Percentiles rank a stretch among this genome's conserved stretches.
phyloP scores from a whole-genome alignment of 2,113 vertebrate species.

The Daphoenositta chrysoptera region DNA sequence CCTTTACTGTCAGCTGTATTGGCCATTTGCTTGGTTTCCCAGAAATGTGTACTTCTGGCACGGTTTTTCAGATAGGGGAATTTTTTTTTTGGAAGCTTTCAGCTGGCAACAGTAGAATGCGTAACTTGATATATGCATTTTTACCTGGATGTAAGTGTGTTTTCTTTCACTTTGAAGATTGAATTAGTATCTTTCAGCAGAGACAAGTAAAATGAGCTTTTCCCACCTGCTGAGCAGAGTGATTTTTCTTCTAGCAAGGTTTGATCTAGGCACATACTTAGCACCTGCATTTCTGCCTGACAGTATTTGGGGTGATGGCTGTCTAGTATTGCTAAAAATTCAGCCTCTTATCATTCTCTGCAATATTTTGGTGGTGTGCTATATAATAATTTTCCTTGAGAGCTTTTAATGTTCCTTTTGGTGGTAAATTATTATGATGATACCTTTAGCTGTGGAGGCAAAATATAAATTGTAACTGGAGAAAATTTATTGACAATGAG shows the following conservation, averaged over 20 bases:
- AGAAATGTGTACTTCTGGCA: slow-evolving; percentile 62
- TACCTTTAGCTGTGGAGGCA: neutral
- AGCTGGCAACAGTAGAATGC: neutral
- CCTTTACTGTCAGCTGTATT: slow-evolving; percentile 55
- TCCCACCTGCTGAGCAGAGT: neutral
- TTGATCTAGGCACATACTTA: neutral
- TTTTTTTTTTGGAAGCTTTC: slow-evolving; percentile 50
- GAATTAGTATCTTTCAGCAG: neutral
- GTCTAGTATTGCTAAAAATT: neutral
- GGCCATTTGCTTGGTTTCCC: slow-evolving; percentile 61
- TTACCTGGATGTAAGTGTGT: neutral
- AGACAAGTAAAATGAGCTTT: neutral
- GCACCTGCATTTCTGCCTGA: neutral
- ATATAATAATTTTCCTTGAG: neutral
- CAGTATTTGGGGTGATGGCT: neutral
- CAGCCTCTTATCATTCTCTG: neutral
- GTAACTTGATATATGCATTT: slow-evolving; percentile 25
- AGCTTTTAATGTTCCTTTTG: neutral
- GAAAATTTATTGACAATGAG: neutral
- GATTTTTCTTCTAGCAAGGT: neutral
- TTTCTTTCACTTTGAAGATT: slow-evolving; percentile 1
- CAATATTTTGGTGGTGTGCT: neutral
- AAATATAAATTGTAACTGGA: neutral
- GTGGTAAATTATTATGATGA: neutral
- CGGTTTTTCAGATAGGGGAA: slow-evolving; percentile 33